phyloP scores from a whole-genome alignment of 2,888 invertebrate genomes.

The Plebejus argus region DNA sequence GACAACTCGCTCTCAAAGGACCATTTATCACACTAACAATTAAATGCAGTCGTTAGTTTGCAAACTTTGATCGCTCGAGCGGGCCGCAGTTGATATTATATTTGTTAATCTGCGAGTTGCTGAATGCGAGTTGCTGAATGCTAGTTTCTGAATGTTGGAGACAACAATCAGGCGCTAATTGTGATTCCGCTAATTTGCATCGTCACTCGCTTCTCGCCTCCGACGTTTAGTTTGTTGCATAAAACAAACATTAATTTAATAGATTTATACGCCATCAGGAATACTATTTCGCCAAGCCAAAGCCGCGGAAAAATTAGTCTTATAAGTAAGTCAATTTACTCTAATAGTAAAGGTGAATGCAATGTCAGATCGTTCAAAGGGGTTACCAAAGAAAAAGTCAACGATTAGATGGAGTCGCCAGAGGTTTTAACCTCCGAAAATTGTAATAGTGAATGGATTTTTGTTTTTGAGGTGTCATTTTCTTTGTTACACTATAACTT shows the following conservation, averaged over 20 bases:
- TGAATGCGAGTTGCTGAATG: conserved; percentile 70
- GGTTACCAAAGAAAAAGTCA: too few species aligned
- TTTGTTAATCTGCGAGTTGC: conserved; percentile 63
- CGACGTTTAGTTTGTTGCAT: conserved; percentile 42
- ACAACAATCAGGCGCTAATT: conserved; percentile 71
- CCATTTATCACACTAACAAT: conserved; percentile 16
- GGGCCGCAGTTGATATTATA: conserved; percentile 58
- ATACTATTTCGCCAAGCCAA: too few species aligned
- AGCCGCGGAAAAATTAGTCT: too few species aligned
- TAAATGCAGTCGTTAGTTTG: conserved; percentile 39
- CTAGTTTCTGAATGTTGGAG: conserved; percentile 61
- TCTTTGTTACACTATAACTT: too few species aligned
- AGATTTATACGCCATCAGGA: background rate
- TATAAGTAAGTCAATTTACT: too few species aligned
- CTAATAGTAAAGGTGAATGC: too few species aligned
- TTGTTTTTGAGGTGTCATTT: too few species aligned
- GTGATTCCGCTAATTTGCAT: conserved; percentile 75
- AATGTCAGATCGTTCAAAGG: too few species aligned
- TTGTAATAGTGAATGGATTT: too few species aligned
- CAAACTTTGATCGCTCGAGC: conserved; percentile 46
- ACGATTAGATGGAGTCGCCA: too few species aligned
- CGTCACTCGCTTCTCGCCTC: conserved; percentile 45
- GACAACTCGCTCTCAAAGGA: conserved; percentile 22
- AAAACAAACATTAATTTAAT: conserved; percentile 13
- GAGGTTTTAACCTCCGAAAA: too few species aligned